Base-by-base conservation (phyloP, 1,140 invertebrate species). In the Macrobrachium nipponense region DNA sequence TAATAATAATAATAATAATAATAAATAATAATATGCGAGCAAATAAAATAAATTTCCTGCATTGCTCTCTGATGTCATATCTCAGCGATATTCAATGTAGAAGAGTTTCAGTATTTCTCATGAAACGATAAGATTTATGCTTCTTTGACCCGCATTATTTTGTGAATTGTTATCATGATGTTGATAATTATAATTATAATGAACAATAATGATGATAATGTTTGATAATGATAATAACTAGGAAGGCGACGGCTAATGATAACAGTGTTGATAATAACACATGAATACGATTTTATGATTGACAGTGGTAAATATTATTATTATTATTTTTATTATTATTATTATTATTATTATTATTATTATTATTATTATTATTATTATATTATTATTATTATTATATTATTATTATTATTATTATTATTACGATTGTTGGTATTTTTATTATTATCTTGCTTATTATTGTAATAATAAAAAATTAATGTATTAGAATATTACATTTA, bases 1-100 rank as follows among this genome's bases (percentile, higher is more conserved):
- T 78, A 78, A 78, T 58, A 58, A 59, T 59, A 78, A 59, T 78
- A 78, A 59, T 61, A 78, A n/a, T 60, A 78, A 78, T 61, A 78
- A 61, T 78, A 77, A 78, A 59, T 61, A 78, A n/a, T 60, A 78
- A 78, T 61, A 78, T 77, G 36, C 11, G 18, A 20, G 23, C 2
- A 58, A 77, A n/a, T n/a, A 77, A 51, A n/a, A 77, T n/a, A 77
- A 58, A n/a, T 36, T 36, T 36, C 27, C 27, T 36, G 27, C 1
- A 36, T 36, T 36, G 27, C 27, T 36, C 27, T 36, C 27, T 36
- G 1, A 36, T 36, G 27, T 36, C 27, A 36, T 1, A 36, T 2
- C 27, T 36, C 4, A 36, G 27, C 27, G 27, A 36, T 36, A 36
- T 36, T 36, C 27, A 36, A 2, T 36, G 27, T 36, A 36, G 1